Percentiles rank a stretch among this genome's conserved stretches.
Evolutionary conservation across 2,113 vertebrate genomes (phyloP).

Genomic region (Odocoileus virginianus): DNA sequence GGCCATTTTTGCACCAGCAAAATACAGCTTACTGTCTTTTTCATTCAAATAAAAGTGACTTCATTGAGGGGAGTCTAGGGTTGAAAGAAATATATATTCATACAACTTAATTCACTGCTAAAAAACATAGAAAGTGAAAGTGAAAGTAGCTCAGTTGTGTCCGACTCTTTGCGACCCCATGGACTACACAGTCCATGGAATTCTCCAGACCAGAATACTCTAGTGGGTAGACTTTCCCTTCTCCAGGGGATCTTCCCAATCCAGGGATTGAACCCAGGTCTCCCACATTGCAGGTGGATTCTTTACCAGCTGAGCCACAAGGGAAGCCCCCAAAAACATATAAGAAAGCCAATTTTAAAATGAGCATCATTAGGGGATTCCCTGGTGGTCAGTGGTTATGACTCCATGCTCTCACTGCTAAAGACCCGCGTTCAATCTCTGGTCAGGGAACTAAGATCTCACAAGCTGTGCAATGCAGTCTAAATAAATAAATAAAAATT

Average conservation of each 20-base stretch:
- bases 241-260: background rate
- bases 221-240: background rate
- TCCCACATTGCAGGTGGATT: fast-evolving
- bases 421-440: background rate
- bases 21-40: background rate
- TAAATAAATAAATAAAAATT: background rate
- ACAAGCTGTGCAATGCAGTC: background rate
- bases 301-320: background rate
- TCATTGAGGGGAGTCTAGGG: background rate
- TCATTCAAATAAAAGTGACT: background rate
- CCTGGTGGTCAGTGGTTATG: background rate
- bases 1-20: background rate
- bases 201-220: background rate
- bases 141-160: background rate
- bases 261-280: background rate
- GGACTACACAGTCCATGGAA: background rate
- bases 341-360: background rate
- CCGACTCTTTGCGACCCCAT: fast-evolving
- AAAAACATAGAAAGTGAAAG: background rate
- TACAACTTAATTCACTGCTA: background rate
- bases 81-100: background rate
- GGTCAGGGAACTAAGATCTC: background rate
- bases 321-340: background rate
- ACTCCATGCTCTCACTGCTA: background rate
- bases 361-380: background rate